Conservation (phyloP, 2,888 invertebrate species). For the Lepidochrysops patricia region DNA sequence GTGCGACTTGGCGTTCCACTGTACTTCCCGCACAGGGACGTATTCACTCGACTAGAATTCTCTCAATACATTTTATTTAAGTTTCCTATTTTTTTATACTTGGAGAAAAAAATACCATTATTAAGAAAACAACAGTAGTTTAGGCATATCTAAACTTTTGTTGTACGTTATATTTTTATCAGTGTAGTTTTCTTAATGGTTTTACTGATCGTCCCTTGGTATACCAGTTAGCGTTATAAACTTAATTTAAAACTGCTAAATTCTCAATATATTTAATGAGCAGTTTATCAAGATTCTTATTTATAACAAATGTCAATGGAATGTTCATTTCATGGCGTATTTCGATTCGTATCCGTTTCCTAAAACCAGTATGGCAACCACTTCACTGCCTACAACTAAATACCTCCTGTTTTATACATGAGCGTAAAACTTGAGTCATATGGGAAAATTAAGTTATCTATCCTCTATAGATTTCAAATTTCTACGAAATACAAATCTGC, state of each 20-base stretch:
- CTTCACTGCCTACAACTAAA: neutral
- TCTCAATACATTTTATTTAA: neutral
- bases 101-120: too few relatives aligned
- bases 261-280: neutral
- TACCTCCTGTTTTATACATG: neutral
- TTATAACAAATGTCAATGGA: neutral
- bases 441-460: neutral
- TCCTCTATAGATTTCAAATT: neutral
- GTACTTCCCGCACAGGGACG: slow-evolving; percentile 53
- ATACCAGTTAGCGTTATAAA: too few relatives aligned
- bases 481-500: neutral
- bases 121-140: too few relatives aligned
- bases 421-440: neutral
- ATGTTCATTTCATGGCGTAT: neutral
- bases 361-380: slow-evolving; percentile 3
- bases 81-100: neutral
- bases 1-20: slow-evolving; percentile 62
- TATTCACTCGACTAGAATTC: slow-evolving; percentile 23
- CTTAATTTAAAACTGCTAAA: neutral
- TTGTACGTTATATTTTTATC: too few relatives aligned
- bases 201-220: too few relatives aligned
- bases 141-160: too few relatives aligned
- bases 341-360: neutral
- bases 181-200: too few relatives aligned
- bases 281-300: neutral